Evolutionary conservation across 2,113 vertebrate species (phyloP).

Genomic region (Leucopsar rothschildi): DNA sequence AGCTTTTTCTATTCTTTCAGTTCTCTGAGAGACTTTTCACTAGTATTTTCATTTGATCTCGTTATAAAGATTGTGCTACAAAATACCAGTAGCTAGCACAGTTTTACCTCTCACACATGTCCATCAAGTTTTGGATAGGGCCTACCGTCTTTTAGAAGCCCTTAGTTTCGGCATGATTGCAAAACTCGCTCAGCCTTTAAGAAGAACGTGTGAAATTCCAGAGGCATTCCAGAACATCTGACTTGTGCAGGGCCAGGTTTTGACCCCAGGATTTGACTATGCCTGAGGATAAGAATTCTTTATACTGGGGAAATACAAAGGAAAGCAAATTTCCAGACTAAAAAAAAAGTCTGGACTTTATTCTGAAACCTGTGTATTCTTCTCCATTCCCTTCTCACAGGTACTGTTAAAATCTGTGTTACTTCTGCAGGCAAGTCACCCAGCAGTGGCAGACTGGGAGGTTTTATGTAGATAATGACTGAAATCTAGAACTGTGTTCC

Average conservation of each 20-base stretch:
- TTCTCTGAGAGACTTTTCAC: neutral
- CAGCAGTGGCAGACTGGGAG: neutral
- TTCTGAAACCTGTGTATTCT: neutral
- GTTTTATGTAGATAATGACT: neutral
- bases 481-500: neutral
- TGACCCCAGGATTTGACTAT: neutral
- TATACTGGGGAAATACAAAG: neutral
- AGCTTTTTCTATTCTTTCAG: neutral
- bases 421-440: neutral
- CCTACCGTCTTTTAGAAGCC: neutral
- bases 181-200: neutral
- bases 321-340: neutral
- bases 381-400: neutral
- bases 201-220: neutral
- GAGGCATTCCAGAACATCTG: neutral
- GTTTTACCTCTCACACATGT: neutral
- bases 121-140: neutral
- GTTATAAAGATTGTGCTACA: neutral
- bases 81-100: neutral
- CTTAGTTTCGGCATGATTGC: neutral
- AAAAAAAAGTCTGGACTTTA: neutral
- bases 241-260: neutral
- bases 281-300: neutral
- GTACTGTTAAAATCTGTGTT: neutral
- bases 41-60: neutral